Evolutionary conservation across 2,888 invertebrate genomes (phyloP), one percentile per base, ranked within the genome.

Genomic region (Incurvaria masculella): DNA sequence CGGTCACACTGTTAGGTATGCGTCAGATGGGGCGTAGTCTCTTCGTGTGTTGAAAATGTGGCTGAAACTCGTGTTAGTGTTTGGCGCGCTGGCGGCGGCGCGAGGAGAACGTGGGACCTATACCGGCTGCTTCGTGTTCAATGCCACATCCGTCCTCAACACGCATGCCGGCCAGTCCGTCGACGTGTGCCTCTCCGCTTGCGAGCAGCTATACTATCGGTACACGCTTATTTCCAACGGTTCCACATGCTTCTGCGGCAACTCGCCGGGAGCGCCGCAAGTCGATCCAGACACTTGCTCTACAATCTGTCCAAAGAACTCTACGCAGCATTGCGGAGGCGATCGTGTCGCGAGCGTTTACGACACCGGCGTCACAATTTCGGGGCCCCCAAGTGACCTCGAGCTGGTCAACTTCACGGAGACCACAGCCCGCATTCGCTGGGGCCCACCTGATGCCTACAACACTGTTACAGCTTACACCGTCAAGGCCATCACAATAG

Each of bases 331-430:
- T 51, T 91, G 91, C 61, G 91, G 90, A 1, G 88, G 88, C 0
- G 68, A 78, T 1, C 79, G 80, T 21, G 81, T 85, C 0, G 84
- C 84, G 48, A 86, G 85, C 55, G 83, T 89, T 23, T 89, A 88
- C 59, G 81, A 84, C 40, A 88, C 88, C 1, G 85, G 83, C 27
- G 66, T 79, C n/a, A 59, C 62, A 40, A 83, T 82, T 10, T 86
- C 90, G 17, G 87, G 88, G 6, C 85, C 88, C n/a, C 91, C 91
- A 1, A 70, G 74, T 51, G 75, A 83, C 49, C 61, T 91, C 19
- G 64, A 70, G 43, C 65, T 87, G 2, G 61, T 69, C 2, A 85
- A 83, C 56, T 65, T 81, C 47, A 86, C 86, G 0, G 85, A 87
- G 55, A 85, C 82, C 2, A 84, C 84, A 47, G 66, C 87, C 11